Base-by-base conservation (phyloP, 2,113 vertebrate genomes). In the Mugil cephalus region DNA sequence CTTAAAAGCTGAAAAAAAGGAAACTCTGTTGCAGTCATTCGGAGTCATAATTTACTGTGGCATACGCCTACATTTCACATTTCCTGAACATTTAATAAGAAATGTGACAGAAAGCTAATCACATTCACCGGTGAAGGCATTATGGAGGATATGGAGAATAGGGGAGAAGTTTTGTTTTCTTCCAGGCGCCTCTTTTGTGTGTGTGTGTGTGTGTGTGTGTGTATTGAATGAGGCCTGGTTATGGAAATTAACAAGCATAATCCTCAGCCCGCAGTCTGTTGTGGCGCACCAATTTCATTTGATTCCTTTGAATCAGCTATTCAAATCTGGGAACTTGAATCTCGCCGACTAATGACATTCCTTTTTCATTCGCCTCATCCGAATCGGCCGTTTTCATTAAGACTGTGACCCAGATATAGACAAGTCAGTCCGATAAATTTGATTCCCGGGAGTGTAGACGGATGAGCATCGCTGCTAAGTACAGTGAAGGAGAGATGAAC, bases 371-470 rank as follows among this genome's bases (percentile, higher is more conserved):
- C 18, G 72, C 61, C 19, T 70, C 52, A 39, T 73, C 47, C 12
- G n/a, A 79, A 88, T 85, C 72, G 63, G 50, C 50, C 74, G 39
- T 54, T 87, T 71, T 71, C 80, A 86, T 86, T 54, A 87, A 77
- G 74, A 62, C 74, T 36, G 70, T 82, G 83, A 85, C 82, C 87
- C 79, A 86, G 80, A 87, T 87, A 59, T 61, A 55, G 82, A 87
- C 72, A 64, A 81, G 73, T 77, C 55, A 11, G 69, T 65, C 78
- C 46, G 77, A 80, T 84, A 47, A 62, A 80, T 88, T 45, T 54
- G 72, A 83, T 69, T 59, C 72, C 67, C 38, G 9, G 24, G 62
- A 75, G 66, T 9, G 47, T 6, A 18, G 65, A 69, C 1, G 18
- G 48, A 85, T 51, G 71, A 79, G 62, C 10, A 10, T 38, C 2